Evolutionary conservation across 2,888 invertebrate species (phyloP).

Genomic region (Andrena fulva): DNA sequence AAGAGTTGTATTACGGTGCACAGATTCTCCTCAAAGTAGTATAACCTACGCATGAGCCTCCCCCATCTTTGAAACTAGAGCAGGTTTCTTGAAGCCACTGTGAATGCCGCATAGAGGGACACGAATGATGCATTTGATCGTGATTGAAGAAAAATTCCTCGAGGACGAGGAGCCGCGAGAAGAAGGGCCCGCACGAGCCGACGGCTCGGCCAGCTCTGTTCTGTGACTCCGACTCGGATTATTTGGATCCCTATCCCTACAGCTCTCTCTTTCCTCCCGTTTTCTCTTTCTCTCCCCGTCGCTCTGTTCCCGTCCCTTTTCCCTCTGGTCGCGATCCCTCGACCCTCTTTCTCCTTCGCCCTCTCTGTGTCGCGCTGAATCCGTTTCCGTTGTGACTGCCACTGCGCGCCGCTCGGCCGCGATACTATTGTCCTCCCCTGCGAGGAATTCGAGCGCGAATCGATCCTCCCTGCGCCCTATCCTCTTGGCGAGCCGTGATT

Average conservation of each 20-base stretch:
- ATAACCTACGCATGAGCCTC: too few species aligned
- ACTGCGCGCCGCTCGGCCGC: conserved; percentile 75
- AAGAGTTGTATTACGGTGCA: too few species aligned
- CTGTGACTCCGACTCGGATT: conserved; percentile 80
- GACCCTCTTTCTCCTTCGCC: conserved; percentile 76
- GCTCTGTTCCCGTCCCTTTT: conserved; percentile 72
- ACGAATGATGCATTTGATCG: too few species aligned
- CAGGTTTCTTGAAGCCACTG: too few species aligned
- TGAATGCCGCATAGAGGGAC: too few species aligned
- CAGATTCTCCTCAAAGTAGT: too few species aligned
- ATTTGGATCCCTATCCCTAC: conserved; percentile 82
- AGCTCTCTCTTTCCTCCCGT: conserved; percentile 71
- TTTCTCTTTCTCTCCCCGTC: conserved; percentile 73
- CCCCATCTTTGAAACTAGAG: too few species aligned
- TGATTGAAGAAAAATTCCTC: too few species aligned
- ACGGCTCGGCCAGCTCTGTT: conserved; percentile 82
- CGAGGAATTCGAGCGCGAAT: not conserved
- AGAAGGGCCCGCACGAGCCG: conserved; percentile 80
- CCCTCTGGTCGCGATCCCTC: conserved; percentile 71
- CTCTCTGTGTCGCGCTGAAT: conserved; percentile 79
- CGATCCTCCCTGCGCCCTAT: not conserved
- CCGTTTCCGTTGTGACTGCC: conserved; percentile 83
- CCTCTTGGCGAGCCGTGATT: not conserved
- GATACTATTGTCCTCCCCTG: conserved; percentile 77
- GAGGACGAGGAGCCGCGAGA: conserved; percentile 8